phyloP scores from a whole-genome alignment of 2,113 vertebrate genomes.

The Ascaphus truei region DNA sequence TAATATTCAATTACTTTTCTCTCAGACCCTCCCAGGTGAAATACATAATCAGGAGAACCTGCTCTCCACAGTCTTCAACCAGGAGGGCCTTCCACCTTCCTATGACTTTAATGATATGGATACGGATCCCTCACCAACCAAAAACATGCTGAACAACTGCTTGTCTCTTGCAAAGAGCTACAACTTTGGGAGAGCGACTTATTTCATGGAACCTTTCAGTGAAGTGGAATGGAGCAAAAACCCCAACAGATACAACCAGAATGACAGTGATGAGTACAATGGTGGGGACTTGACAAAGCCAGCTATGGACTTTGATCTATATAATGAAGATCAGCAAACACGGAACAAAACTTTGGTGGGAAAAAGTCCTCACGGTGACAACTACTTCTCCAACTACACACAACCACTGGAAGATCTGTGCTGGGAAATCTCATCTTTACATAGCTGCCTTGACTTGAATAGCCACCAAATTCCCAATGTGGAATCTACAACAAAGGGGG shows the following conservation, averaged over 20 bases:
- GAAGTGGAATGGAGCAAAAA: constrained; percentile 27
- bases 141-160: constrained; percentile 30
- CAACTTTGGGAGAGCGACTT: background rate
- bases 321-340: background rate
- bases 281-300: constrained; percentile 36
- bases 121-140: constrained; percentile 33
- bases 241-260: constrained; percentile 41
- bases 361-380: background rate
- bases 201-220: background rate
- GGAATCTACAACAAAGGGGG: background rate
- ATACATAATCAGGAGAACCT: constrained; percentile 37
- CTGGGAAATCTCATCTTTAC: constrained; percentile 33
- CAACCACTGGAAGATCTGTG: constrained; percentile 28
- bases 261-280: constrained; percentile 14
- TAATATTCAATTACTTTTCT: constrained; percentile 26
- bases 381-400: background rate
- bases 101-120: constrained; percentile 35
- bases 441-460: constrained; percentile 1
- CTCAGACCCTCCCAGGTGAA: constrained; percentile 56
- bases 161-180: constrained; percentile 46
- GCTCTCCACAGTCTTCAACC: constrained; percentile 46
- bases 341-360: constrained; percentile 43
- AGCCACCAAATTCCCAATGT: constrained; percentile 28
- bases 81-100: constrained; percentile 29
- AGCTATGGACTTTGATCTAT: constrained; percentile 24